phyloP scores from a whole-genome alignment of 2,797 vertebrate genomes.

The Phoxinus dragarum region DNA sequence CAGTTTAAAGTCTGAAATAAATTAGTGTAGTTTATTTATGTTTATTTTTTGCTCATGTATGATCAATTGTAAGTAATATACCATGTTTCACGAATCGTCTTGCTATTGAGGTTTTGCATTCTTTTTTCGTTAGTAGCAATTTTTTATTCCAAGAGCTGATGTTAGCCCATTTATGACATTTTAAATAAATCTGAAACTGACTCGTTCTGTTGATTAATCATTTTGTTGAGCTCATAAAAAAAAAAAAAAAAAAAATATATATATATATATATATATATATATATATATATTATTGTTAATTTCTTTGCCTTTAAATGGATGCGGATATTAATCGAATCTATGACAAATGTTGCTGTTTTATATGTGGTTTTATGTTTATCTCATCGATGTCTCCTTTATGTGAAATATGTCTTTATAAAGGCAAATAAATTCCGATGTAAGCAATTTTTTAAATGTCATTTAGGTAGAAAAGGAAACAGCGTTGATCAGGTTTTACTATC shows the following conservation, averaged over 20 bases:
- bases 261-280: too few species aligned
- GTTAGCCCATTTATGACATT: background rate
- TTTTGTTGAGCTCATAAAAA: rapidly evolving
- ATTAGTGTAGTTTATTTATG: constrained; percentile 55
- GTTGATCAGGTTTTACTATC: background rate
- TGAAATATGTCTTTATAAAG: background rate
- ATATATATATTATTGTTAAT: too few species aligned
- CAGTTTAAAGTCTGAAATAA: background rate
- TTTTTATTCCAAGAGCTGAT: too few species aligned
- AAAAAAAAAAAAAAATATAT: too few species aligned
- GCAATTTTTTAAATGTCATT: background rate
- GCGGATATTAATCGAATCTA: background rate
- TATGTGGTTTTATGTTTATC: background rate
- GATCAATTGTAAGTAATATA: constrained; percentile 8
- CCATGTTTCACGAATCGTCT: constrained; percentile 13
- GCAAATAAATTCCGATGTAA: background rate
- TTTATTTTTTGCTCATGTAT: constrained; percentile 55
- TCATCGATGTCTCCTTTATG: background rate
- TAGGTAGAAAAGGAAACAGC: background rate
- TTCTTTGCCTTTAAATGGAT: background rate
- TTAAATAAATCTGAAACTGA: background rate
- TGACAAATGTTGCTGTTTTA: background rate
- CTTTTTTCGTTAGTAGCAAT: too few species aligned
- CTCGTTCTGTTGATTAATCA: background rate
- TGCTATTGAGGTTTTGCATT: background rate